These are phyloP conservation scores for Cryptotis parvus DNA, from an alignment of 2,113 vertebrate species.

Conservation along the genomic window DNA sequence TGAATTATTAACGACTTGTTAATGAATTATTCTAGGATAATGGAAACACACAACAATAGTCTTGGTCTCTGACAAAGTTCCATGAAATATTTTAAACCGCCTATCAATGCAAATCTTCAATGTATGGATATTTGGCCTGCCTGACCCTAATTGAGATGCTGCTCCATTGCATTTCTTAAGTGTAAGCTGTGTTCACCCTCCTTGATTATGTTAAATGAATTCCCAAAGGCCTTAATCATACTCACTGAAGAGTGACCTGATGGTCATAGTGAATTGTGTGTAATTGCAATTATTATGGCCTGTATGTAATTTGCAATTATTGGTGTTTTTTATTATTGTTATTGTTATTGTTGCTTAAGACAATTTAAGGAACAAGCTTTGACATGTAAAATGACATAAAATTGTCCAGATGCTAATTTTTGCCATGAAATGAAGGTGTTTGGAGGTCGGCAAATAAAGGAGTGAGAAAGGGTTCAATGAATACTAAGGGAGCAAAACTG, in stretches of 20 bases:
- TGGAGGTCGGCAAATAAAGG: neutral
- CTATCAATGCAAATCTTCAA: neutral
- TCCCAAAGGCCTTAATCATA: slow-evolving; percentile 48
- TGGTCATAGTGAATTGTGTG: slow-evolving; percentile 63
- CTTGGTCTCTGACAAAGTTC: slow-evolving; percentile 27
- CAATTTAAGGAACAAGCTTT: slow-evolving; percentile 32
- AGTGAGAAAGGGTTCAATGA: neutral
- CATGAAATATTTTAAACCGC: neutral
- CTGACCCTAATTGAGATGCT: neutral
- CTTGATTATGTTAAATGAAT: slow-evolving; percentile 67
- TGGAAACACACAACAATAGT: slow-evolving; percentile 46
- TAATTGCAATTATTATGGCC: slow-evolving; percentile 66
- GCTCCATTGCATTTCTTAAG: slow-evolving; percentile 47
- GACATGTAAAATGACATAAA: slow-evolving; percentile 19
- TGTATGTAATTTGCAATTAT: slow-evolving; percentile 56
- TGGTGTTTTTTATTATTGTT: slow-evolving; percentile 42
- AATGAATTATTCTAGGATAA: slow-evolving; percentile 68
- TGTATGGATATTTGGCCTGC: neutral
- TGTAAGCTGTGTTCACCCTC: slow-evolving; percentile 29
- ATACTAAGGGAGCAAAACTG: neutral
- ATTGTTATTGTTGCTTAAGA: slow-evolving; percentile 45
- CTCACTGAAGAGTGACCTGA: slow-evolving; percentile 68
- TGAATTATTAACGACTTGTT: slow-evolving; percentile 67
- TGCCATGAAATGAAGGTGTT: neutral
- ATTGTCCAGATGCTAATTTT: slow-evolving; percentile 54